Base-by-base conservation (phyloP, 1,140 invertebrate species). In the Saccostrea echinata region DNA sequence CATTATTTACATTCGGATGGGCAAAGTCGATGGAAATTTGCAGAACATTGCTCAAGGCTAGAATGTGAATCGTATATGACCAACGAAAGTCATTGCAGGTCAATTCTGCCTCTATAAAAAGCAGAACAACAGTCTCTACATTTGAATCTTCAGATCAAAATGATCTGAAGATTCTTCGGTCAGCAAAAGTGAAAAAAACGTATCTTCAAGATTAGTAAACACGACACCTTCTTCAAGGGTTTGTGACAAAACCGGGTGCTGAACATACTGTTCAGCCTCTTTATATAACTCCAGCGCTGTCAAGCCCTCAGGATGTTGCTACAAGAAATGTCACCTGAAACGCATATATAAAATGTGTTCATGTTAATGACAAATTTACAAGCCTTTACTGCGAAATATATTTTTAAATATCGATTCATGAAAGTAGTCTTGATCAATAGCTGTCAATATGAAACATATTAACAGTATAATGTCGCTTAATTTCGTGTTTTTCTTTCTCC, bases 1-100 rank as follows among this genome's bases (percentile, higher is more conserved):
- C 84, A 35, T 86, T 13, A 68, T 86, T 86, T 71, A 53, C 43
- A 80, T 71, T 53, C 13, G 84, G 84, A 80, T 86, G 52, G 43
- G 76, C 84, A 71, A 64, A 86, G 16, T 43, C 33, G 27, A 86
- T 86, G 35, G 16, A 43, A 53, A 53, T 35, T 52, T 85, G 27
- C 13, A 86, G 64, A 21, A 86, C 68, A 33, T 61, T 52, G 35
- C 61, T 43, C 13, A 86, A 43, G 21, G 64, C 84, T n/a, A 86
- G 35, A 27, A 86, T 52, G 84, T 86, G 84, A 52, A 86, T 80
- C 11, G 76, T 43, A n/a, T 33, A 43, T 52, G 84, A 80, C 84
- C 84, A 86, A 71, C 55, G 18, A 35, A 30, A 43, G 43, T 86
- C 64, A 35, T 85, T 30, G 57, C 57, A 85, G 30, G 33, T 85